phyloP scores from a whole-genome alignment of 2,797 vertebrate genomes.

The Sebastes variabilis region DNA sequence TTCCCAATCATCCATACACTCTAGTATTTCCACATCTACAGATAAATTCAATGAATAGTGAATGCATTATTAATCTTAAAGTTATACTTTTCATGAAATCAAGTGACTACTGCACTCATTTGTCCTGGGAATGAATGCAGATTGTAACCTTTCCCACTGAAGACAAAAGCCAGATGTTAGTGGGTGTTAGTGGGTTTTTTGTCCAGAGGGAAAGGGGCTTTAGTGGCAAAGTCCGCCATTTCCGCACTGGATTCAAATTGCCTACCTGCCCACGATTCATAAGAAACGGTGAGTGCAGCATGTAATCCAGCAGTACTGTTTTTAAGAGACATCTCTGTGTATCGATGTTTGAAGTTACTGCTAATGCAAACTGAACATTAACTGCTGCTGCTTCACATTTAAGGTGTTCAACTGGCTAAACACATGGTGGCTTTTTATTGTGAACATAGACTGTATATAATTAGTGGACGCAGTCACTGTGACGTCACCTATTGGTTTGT shows the following conservation, averaged over 20 bases:
- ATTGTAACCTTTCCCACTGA: too few species aligned
- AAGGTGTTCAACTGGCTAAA: not conserved
- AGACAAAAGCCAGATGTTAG: too few species aligned
- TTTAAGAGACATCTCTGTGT: not conserved
- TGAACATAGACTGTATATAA: too few species aligned
- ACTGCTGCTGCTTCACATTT: not conserved
- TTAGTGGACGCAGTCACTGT: too few species aligned
- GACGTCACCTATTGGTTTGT: too few species aligned
- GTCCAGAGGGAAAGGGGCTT: too few species aligned
- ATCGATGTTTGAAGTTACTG: too few species aligned
- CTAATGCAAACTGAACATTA: not conserved
- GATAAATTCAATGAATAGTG: not conserved
- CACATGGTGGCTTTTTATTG: not conserved
- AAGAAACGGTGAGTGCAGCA: not conserved
- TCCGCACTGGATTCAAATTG: too few species aligned
- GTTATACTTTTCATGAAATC: not conserved
- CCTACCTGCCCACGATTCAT: not conserved
- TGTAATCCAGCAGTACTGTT: not conserved
- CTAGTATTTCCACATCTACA: not conserved
- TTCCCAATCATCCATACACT: not conserved
- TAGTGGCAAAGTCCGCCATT: too few species aligned
- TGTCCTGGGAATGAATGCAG: too few species aligned
- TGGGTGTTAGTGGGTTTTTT: too few species aligned
- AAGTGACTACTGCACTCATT: too few species aligned
- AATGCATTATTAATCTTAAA: conserved; percentile 2